Base-by-base conservation (phyloP, 2,797 vertebrate species). In the Danio albolineatus region DNA sequence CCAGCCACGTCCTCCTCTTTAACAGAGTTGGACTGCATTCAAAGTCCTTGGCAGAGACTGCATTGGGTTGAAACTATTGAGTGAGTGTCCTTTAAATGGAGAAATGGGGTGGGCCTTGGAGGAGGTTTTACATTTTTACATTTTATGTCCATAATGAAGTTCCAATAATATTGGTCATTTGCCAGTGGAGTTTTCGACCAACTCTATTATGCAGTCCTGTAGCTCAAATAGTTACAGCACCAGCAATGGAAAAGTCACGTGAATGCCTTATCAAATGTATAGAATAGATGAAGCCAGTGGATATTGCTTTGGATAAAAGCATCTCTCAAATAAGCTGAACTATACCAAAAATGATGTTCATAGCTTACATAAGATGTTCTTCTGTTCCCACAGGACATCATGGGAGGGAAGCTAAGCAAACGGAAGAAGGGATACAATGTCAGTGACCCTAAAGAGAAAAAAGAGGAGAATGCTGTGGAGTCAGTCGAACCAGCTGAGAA, bases 381-480 rank as follows among this genome's bases (percentile, higher is more conserved):
- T 79, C 9, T 85, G 48, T 85, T 85, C 39, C 56, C 77, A 48
- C 76, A 95, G 94, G 90, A 80, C 87, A 91, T 73, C 85, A 99
- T 99, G 98, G 98, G 98, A 95, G 96, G 94, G 85, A 99, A 97
- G 90, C 90, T 99, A 86, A 98, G 96, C 94, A 98, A 95, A 94
- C 98, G 95, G 93, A 99, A 95, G 95, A 99, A 98, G 96, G 96
- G 95, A 65, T 99, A 98, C 89, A 97, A 97, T 80, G 96, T 99
- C 86, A 97, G 95, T 1, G 96, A 98, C 82, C 92, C 93, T 53
- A 94, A 93, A 82, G 95, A 96, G 83, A 94, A 94, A 80, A 96
- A 95, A 82, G 96, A 96, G 89, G 96, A 92, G 54, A 66, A 81
- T 9, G 36, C 87, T 21, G 85, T 82, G 28, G 77, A 85, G 67